A percentile compares a stretch with the other conserved stretches of the same genome.
Evolutionary conservation across 2,888 invertebrate genomes (phyloP).

Genomic region (Drosophila kuntzei): DNA sequence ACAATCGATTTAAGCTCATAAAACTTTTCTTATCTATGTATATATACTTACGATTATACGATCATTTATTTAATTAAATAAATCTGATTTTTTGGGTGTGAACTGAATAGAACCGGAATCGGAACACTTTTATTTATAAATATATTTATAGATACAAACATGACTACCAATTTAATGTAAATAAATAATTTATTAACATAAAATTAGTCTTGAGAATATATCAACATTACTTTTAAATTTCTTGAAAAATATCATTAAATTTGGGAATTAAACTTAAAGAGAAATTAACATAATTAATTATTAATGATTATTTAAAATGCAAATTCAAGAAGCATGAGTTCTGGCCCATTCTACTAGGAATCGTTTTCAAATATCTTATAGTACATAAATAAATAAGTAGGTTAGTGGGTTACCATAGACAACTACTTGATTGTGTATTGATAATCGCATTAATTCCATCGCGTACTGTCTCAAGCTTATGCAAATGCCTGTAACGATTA

Average conservation of each 20-base stretch:
- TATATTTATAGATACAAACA: no score
- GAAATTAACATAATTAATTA: not conserved
- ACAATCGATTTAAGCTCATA: no score
- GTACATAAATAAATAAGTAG: conserved; percentile 1
- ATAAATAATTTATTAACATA: no score
- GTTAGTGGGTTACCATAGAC: conserved; percentile 12
- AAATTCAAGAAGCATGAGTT: no score
- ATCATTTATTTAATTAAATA: not conserved
- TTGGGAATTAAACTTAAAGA: no score
- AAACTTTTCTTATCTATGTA: no score
- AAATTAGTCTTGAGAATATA: no score
- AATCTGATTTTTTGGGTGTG: conserved; percentile 1
- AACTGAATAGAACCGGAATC: not conserved
- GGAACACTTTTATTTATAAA: not conserved
- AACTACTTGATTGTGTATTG: not conserved
- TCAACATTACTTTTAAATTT: no score
- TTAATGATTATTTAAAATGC: no score
- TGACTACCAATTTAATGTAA: no score
- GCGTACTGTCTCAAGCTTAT: conserved; percentile 24
- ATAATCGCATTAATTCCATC: conserved; percentile 16
- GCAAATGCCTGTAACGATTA: conserved; percentile 18
- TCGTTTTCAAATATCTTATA: not conserved
- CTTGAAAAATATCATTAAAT: not conserved
- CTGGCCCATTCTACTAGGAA: no score
- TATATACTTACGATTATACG: not conserved